A percentile compares a stretch with the other conserved stretches of the same genome.
These are phyloP conservation scores for Anguilla marmorata DNA, from an alignment of 2,797 vertebrate genomes.

Conservation along the genomic window DNA sequence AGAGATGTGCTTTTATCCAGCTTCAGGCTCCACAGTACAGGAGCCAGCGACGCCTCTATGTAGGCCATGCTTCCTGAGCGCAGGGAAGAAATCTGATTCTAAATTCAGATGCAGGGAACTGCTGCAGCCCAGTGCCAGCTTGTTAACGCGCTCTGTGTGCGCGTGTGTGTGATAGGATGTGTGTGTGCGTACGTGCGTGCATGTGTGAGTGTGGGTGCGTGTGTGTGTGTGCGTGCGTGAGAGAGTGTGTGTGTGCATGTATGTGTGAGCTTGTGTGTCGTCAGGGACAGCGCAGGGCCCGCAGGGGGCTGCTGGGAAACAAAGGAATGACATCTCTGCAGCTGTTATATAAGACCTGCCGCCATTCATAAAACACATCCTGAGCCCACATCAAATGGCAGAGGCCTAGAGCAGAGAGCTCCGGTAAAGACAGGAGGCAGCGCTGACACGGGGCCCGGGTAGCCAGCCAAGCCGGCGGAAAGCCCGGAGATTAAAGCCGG, in stretches of 20 bases:
- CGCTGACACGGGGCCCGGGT: background rate
- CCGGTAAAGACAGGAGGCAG: constrained; percentile 16
- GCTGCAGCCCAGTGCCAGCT: background rate
- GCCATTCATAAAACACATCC: constrained; percentile 40
- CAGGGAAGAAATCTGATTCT: constrained; percentile 24
- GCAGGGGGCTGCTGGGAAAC: background rate
- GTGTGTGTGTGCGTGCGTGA: background rate
- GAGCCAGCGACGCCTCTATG: constrained; percentile 39
- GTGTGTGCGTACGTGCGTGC: constrained; percentile 18
- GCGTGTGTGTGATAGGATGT: constrained; percentile 1
- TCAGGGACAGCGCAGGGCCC: background rate
- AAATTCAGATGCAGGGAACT: constrained; percentile 26
- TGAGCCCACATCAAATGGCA: constrained; percentile 36
- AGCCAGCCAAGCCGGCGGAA: constrained; percentile 19
- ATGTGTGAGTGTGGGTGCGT: background rate
- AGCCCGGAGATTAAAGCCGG: constrained; percentile 25
- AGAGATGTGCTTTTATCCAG: constrained; percentile 34
- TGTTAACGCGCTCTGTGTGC: constrained; percentile 16
- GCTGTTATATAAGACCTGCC: constrained; percentile 34
- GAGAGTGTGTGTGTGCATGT: constrained; percentile 2
- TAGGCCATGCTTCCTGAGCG: constrained; percentile 41
- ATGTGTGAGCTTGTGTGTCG: background rate
- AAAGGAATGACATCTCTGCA: constrained; percentile 19
- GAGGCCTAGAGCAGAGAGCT: background rate
- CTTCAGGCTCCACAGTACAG: constrained; percentile 10